phyloP scores from a whole-genome alignment of 2,888 invertebrate species.

The Listrodromus nycthemerus region DNA sequence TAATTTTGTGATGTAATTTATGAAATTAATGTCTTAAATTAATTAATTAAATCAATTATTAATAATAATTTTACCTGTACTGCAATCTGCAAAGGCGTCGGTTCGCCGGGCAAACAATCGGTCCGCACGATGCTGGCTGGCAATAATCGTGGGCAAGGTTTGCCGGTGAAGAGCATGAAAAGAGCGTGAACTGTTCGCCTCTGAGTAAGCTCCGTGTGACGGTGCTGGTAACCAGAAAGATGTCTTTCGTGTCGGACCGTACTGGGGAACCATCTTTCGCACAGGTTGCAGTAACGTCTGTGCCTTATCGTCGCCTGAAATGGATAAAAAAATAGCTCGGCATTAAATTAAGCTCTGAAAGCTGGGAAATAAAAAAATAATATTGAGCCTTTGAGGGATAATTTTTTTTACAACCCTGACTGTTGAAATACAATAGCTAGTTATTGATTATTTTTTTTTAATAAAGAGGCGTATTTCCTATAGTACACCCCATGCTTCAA shows the following conservation, averaged over 20 bases:
- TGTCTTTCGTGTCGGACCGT: slow-evolving; percentile 80
- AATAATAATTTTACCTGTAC: background rate
- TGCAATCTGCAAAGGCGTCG: slow-evolving; percentile 83
- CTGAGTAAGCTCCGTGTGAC: slow-evolving; percentile 82
- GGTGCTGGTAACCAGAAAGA: slow-evolving; percentile 82
- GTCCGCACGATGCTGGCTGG: slow-evolving; percentile 79
- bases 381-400: background rate
- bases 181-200: slow-evolving; percentile 83
- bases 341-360: background rate
- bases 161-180: slow-evolving; percentile 83
- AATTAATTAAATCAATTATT: too few relatives aligned
- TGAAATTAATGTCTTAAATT: too few relatives aligned
- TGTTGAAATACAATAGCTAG: too few relatives aligned
- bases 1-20: background rate
- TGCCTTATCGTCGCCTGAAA: slow-evolving; percentile 82
- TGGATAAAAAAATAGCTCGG: background rate
- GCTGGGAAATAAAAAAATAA: background rate
- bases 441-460: too few relatives aligned
- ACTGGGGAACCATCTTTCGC: slow-evolving; percentile 83
- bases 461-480: too few relatives aligned
- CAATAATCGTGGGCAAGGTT: slow-evolving; percentile 81
- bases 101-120: slow-evolving; percentile 81
- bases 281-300: slow-evolving; percentile 82
- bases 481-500: too few relatives aligned
- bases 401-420: too few relatives aligned